Evolutionary conservation across 2,113 vertebrate species (phyloP).

Genomic region (Camarhynchus parvulus): DNA sequence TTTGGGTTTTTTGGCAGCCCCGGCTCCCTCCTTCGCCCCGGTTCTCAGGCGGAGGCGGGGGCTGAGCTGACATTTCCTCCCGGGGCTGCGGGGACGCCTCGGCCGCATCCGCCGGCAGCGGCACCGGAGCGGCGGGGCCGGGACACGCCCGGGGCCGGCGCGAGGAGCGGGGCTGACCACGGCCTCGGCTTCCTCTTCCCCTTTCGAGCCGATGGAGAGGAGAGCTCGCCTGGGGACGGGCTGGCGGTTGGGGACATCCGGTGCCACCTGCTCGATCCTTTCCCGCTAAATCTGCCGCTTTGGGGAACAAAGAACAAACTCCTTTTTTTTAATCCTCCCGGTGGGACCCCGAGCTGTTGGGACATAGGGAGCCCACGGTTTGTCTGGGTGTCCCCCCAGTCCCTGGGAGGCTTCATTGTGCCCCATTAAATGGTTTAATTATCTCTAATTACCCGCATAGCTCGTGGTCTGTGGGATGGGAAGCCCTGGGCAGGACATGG

Average conservation of each 20-base stretch:
- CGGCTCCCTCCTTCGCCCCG: neutral
- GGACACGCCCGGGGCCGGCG: neutral
- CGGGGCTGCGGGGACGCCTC: neutral
- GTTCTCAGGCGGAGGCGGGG: neutral
- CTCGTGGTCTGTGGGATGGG: neutral
- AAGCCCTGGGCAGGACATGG: neutral
- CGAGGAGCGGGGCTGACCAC: neutral
- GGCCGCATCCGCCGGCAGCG: neutral
- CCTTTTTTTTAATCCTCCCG: neutral
- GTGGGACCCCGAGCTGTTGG: neutral
- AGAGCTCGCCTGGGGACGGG: neutral
- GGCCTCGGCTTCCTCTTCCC: neutral
- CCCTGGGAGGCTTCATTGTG: neutral
- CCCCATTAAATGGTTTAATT: constrained; percentile 1
- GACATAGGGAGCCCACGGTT: accelerated
- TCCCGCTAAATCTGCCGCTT: neutral
- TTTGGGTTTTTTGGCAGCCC: neutral
- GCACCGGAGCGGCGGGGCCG: neutral
- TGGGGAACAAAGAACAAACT: neutral
- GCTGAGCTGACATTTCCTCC: neutral
- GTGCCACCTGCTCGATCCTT: neutral
- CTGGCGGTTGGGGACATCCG: neutral
- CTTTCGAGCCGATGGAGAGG: neutral
- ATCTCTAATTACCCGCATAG: accelerated
- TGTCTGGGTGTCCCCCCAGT: neutral